Evolutionary conservation across 2,888 invertebrate genomes (phyloP), one percentile per base, ranked within the genome.

Genomic region (Caenorhabditis doughertyi): DNA sequence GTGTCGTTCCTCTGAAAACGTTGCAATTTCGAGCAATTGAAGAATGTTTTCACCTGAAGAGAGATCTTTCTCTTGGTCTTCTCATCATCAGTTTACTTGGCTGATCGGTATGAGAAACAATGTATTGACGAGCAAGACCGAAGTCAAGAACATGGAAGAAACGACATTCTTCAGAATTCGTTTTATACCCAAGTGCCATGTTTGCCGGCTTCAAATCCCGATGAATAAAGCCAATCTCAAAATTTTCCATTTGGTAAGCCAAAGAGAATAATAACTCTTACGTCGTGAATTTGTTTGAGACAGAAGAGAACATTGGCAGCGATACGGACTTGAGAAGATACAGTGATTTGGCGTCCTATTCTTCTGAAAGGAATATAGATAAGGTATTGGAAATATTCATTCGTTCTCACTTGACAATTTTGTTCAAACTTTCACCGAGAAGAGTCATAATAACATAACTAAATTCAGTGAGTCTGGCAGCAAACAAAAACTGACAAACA

Each of bases 201-300:
- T 73, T 84, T 3, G 85, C 87, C 25, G 87, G 87, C 65, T 89
- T 89, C 47, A 89, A 53, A 68, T 89, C 89, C 8, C 88, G 83
- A 67, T 88, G 87, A 18, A 89, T 83, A 72, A 82, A 87, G 1
- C 89, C 87, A 23, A 84, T 71, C 86, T 86, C 53, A 74, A 85
- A 53, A 23, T 60, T 27, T 53, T 62, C n/a, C n/a, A n/a, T n/a
- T n/a, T n/a, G n/a, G n/a, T n/a, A n/a, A n/a, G n/a, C n/a, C n/a
- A n/a, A n/a, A n/a, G n/a, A 39, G 32, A 8, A 42, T 5, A 27
- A 2, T 21, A 23, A 42, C 11, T 2, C 84, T 56, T 32, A 89
- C 88, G 60, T 90, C 89, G 68, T 90, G 90, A 8, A 90, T 77
- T 53, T 89, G 89, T 68, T 90, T 90, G n/a, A 90, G 62, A 21